A percentile compares a stretch with the other conserved stretches of the same genome.
These are phyloP conservation scores for Silvanus unidentatus DNA, from an alignment of 2,888 invertebrate genomes.

Conservation along the genomic window DNA sequence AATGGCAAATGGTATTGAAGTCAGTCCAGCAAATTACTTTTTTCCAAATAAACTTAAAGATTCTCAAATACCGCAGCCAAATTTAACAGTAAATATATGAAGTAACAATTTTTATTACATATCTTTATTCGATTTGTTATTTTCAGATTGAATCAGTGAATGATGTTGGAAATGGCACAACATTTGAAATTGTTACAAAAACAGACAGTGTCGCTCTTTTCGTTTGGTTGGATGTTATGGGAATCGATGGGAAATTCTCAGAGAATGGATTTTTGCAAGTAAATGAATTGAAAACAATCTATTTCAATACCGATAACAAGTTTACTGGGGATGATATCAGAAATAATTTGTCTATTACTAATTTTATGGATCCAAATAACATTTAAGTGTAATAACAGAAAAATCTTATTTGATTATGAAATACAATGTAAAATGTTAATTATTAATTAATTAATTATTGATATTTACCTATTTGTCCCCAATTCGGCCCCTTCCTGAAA, in stretches of 20 bases:
- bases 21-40: conserved; percentile 61
- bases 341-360: conserved; percentile 31
- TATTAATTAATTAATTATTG: too few relatives aligned
- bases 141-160: conserved; percentile 13
- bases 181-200: conserved; percentile 40
- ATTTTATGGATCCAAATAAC: conserved; percentile 18
- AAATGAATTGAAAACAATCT: conserved; percentile 25
- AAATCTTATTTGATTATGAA: too few relatives aligned
- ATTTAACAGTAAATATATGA: conserved; percentile 49
- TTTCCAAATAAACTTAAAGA: conserved; percentile 58
- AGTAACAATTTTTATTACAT: neutral
- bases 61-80: conserved; percentile 49
- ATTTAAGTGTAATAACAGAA: neutral
- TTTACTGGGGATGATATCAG: conserved; percentile 23
- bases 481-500: too few relatives aligned
- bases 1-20: conserved; percentile 42
- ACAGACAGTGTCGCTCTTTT: conserved; percentile 58
- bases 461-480: too few relatives aligned
- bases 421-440: too few relatives aligned
- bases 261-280: conserved; percentile 64
- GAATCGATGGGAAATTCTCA: conserved; percentile 58
- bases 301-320: conserved; percentile 26
- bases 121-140: conserved; percentile 14
- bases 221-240: conserved; percentile 60
- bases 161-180: conserved; percentile 13